Evolutionary conservation across 1,140 invertebrate genomes (phyloP).

Genomic region (Drosophila equinoxialis): DNA sequence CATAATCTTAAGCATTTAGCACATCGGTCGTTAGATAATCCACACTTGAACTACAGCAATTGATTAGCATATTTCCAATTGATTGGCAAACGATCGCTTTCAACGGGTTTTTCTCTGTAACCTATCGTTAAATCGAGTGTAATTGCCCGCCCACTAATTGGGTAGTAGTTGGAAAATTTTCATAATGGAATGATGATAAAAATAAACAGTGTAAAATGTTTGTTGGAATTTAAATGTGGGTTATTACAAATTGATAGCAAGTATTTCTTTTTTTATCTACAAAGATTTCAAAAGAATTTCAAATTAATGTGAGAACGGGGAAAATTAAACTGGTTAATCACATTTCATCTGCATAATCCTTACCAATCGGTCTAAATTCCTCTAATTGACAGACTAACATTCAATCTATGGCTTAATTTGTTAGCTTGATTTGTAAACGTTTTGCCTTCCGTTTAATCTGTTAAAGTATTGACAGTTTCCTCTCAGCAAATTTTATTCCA

Average conservation of each 20-base stretch:
- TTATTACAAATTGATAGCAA: neutral
- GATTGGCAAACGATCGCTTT: conserved; percentile 11
- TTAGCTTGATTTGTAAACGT: neutral
- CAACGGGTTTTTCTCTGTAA: conserved; percentile 25
- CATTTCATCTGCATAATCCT: too few species aligned
- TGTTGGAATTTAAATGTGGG: neutral
- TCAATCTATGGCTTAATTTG: too few species aligned
- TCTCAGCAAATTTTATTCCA: neutral
- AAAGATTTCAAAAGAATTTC: neutral
- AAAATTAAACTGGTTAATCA: neutral
- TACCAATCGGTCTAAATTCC: too few species aligned
- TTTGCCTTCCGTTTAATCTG: neutral
- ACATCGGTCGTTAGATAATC: conserved; percentile 20
- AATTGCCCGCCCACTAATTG: neutral
- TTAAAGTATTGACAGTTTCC: neutral
- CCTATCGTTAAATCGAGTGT: conserved; percentile 9
- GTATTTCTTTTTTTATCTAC: neutral
- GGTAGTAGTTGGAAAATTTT: neutral
- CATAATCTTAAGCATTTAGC: conserved; percentile 50
- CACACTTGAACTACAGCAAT: conserved; percentile 27
- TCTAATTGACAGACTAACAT: too few species aligned
- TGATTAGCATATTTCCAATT: conserved; percentile 41
- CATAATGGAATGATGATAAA: too few species aligned
- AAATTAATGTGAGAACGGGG: neutral
- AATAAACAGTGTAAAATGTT: neutral